Evolutionary conservation across 2,797 vertebrate species (phyloP).

Genomic region (Mormyrops boulengeri): DNA sequence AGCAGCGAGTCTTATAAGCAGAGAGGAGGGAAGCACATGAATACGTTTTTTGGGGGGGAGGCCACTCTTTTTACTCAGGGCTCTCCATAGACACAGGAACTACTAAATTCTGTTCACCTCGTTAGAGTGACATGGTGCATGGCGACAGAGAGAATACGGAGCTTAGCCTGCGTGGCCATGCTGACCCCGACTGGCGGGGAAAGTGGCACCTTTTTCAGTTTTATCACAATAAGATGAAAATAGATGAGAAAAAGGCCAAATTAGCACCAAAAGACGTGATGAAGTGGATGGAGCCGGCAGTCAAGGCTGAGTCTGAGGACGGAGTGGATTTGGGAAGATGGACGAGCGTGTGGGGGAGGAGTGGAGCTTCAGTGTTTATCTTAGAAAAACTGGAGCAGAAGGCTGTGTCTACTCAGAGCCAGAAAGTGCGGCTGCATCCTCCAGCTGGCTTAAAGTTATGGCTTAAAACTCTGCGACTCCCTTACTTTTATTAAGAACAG

Average conservation of each 20-base stretch:
- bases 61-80: slow-evolving; percentile 33
- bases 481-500: slow-evolving; percentile 3
- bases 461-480: neutral
- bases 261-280: slow-evolving; percentile 26
- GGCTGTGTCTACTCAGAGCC: neutral
- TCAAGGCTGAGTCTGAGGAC: slow-evolving; percentile 39
- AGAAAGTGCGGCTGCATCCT: neutral
- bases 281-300: slow-evolving; percentile 37
- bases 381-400: neutral
- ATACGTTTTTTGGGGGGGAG: neutral
- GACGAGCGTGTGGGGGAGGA: slow-evolving; percentile 23
- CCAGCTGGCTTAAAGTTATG: neutral
- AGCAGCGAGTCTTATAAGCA: slow-evolving; percentile 37
- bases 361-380: neutral
- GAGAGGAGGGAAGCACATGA: neutral
- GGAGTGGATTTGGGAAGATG: slow-evolving; percentile 35
- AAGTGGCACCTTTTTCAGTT: neutral
- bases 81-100: slow-evolving; percentile 37
- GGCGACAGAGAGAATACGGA: neutral
- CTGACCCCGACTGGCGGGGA: neutral
- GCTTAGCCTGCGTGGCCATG: neutral
- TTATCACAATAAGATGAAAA: neutral
- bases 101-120: slow-evolving; percentile 33
- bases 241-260: neutral
- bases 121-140: slow-evolving; percentile 32